Conservation (phyloP, 2,888 invertebrate species). For the Metalampra italica region DNA sequence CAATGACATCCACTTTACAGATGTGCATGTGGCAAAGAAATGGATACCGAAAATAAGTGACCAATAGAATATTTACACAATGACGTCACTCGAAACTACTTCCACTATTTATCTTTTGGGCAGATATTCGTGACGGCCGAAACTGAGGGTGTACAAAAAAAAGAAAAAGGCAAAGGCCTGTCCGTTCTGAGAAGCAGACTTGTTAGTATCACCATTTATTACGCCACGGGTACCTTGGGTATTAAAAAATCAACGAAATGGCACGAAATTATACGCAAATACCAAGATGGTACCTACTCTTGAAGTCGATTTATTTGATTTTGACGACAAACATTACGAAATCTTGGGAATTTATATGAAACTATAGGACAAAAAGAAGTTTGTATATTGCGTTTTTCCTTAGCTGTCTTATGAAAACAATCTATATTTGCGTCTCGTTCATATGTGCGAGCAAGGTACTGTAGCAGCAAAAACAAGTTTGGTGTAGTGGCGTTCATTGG, state of each 20-base stretch:
- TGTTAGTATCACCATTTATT: constrained; percentile 71
- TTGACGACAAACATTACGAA: background rate
- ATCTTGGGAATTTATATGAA: too few species aligned
- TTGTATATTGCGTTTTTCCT: too few species aligned
- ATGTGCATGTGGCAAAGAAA: too few species aligned
- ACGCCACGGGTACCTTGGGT: constrained; percentile 54
- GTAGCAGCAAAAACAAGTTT: too few species aligned
- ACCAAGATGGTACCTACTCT: constrained; percentile 30
- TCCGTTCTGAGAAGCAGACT: constrained; percentile 63
- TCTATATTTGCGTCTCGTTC: too few species aligned
- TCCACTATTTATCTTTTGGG: constrained; percentile 61
- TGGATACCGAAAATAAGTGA: constrained; percentile 10
- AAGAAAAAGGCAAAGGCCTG: constrained; percentile 37
- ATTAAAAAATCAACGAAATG: constrained; percentile 12
- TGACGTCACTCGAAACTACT: constrained; percentile 51
- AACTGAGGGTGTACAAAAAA: constrained; percentile 33
- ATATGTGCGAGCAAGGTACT: too few species aligned
- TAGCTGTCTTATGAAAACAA: too few species aligned
- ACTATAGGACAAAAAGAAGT: background rate
- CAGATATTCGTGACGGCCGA: constrained; percentile 59
- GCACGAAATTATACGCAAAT: constrained; percentile 18
- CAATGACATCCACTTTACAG: too few species aligned
- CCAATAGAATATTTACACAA: constrained; percentile 20
- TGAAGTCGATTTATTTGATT: constrained; percentile 40
- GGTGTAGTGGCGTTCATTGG: too few species aligned